Base-by-base conservation (phyloP, 2,797 vertebrate genomes). In the Arnoldichthys spilopterus region DNA sequence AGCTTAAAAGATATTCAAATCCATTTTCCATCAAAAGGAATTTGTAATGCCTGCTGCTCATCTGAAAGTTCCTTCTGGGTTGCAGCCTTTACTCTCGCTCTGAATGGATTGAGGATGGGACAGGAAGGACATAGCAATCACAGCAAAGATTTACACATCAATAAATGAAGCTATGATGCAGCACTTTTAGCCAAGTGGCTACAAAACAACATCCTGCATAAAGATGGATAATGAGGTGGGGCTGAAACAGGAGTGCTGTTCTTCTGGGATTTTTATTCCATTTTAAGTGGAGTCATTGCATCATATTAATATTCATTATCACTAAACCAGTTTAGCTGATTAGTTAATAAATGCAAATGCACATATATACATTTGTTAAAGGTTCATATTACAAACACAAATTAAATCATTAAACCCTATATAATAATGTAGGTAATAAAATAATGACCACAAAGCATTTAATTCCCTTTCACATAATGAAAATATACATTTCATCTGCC, bases 11-110 rank as follows among this genome's bases (percentile, higher is more conserved):
- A 86, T 85, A 86, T 85, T 85, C 80, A 84, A 84, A 81, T 86
- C 53, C 56, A 81, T 85, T 82, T 85, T 28, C 76, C 77, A 84
- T 89, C 83, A 89, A 87, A 88, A 74, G 80, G 84, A 87, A 88
- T 88, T 64, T 72, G 30, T 85, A 81, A 87, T 83, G 63, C 68
- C 30, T 56, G 26, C 30, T 15, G 47, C 84, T 86, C 84, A 84
- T 88, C 73, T 54, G 66, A 81, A 84, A 72, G 72, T 74, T 43
- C 15, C 61, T 72, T 76, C 76, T 83, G 72, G 70, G 80, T 80
- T 26, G 71, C 72, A 75, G 71, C 22, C 78, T 79, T 81, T 72
- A 75, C 64, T 74, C 47, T 75, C 26, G 56, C 61, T 76, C 72
- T 66, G 69, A 75, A 74, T 81, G 80, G 70, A 81, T 32, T 77